Conservation (phyloP, 2,113 vertebrate species). For the Myxocyprinus asiaticus region DNA sequence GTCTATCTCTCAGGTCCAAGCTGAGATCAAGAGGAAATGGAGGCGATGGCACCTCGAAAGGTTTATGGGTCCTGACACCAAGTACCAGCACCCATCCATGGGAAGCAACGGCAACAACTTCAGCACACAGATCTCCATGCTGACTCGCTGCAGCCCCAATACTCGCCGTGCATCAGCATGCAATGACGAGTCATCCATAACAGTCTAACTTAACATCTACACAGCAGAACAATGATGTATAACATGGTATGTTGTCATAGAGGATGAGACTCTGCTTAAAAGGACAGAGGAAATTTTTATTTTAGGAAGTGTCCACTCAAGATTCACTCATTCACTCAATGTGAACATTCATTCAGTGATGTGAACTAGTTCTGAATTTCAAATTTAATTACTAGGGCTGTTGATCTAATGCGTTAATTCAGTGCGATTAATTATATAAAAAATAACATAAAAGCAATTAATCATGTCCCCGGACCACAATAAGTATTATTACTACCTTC, state of each 20-base stretch:
- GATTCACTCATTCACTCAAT: constrained; percentile 15
- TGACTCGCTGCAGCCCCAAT: constrained; percentile 97
- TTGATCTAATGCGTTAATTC: no score
- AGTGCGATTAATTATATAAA: no score
- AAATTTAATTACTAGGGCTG: no score
- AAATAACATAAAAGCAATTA: no score
- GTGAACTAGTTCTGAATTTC: not conserved
- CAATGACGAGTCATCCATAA: constrained; percentile 69
- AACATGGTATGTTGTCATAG: not conserved
- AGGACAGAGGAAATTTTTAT: not conserved
- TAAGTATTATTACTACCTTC: no score
- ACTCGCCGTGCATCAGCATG: constrained; percentile 73
- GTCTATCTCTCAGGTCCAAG: constrained; percentile 84
- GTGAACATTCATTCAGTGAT: not conserved
- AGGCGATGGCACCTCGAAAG: constrained; percentile 97
- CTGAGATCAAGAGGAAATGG: constrained; percentile 98
- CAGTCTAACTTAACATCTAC: constrained; percentile 26
- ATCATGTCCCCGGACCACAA: no score
- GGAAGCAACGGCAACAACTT: constrained; percentile 95
- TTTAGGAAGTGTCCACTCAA: constrained; percentile 23
- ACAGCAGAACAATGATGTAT: not conserved
- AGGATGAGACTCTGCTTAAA: not conserved
- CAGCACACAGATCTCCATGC: constrained; percentile 95
- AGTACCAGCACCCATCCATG: constrained; percentile 94
- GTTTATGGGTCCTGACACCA: constrained; percentile 92